phyloP scores from a whole-genome alignment of 1,140 invertebrate genomes.

The Platyura marginata region DNA sequence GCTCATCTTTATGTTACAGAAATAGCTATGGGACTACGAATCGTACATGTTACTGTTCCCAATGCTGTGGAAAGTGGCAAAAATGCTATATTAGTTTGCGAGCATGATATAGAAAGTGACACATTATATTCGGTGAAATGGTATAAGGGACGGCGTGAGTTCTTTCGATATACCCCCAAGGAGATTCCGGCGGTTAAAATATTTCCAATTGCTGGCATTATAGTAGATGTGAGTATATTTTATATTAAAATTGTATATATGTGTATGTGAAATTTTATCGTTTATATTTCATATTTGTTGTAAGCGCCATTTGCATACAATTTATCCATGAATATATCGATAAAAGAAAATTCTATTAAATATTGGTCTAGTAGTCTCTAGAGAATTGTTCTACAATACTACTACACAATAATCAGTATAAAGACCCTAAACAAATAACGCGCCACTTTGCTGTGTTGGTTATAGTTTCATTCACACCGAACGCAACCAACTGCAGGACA shows the following conservation, averaged over 20 bases:
- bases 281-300: too few relatives aligned
- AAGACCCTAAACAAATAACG: too few relatives aligned
- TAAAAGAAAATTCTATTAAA: too few relatives aligned
- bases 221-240: conserved; percentile 46
- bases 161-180: conserved; percentile 58
- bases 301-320: too few relatives aligned
- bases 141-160: conserved; percentile 61
- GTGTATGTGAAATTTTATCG: too few relatives aligned
- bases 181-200: conserved; percentile 52
- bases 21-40: conserved; percentile 26
- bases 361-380: too few relatives aligned
- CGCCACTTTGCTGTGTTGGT: too few relatives aligned
- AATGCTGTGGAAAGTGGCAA: conserved; percentile 43
- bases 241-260: neutral
- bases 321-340: too few relatives aligned
- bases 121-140: conserved; percentile 67
- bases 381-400: too few relatives aligned
- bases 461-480: too few relatives aligned
- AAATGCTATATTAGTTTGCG: conserved; percentile 45
- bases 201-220: conserved; percentile 46
- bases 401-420: too few relatives aligned
- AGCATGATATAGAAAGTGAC: conserved; percentile 56
- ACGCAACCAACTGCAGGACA: too few relatives aligned
- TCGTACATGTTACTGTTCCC: conserved; percentile 44
- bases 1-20: neutral